Evolutionary conservation across 1,140 invertebrate species (phyloP), one percentile per base, ranked within the genome.

Genomic region (Pentalonia nigronervosa): DNA sequence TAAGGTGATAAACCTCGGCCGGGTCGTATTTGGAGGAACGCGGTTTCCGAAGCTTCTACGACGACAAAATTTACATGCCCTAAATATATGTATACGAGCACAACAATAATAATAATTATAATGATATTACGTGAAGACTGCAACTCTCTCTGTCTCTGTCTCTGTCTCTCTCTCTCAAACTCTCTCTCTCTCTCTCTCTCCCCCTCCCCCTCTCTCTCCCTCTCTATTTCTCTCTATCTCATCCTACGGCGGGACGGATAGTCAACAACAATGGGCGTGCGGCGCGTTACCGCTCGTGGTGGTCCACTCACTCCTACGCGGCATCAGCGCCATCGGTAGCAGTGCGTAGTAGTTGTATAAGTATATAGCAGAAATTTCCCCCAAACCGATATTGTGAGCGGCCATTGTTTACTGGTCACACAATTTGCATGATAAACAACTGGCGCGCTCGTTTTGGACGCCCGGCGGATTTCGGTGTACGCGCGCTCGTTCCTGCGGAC

Each of bases 341-440:
- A 48, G 11, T 53, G 50, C 14, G 21, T n/a, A 48, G 47, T 50
- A 60, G n/a, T 67, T 41, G 41, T 41, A 41, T 41, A 41, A 41
- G 41, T 41, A 41, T 41, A 41, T 41, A 41, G 25, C 30, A 36
- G 90, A 83, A 50, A 91, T 91, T 91, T n/a, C n/a, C 76, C 76
- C 47, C 60, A 36, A 50, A 81, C 60, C 76, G 91, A 92, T 92
- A 92, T 92, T 84, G 67, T 34, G 91, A 92, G 25, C 41, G 47
- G 91, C 91, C 67, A 92, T 92, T 92, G 76, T 92, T 92, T 34
- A 50, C 91, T 83, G 76, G 91, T 25, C 45, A 92, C 45, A 92
- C 76, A 76, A 92, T 92, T 92, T 92, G 91, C 91, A 92, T 92
- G 47, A 92, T 83, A 92, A 92, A 92, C 67, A 83, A 92, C 91